These are phyloP conservation scores for Alca torda DNA, from an alignment of 2,797 vertebrate genomes.

Conservation along the genomic window DNA sequence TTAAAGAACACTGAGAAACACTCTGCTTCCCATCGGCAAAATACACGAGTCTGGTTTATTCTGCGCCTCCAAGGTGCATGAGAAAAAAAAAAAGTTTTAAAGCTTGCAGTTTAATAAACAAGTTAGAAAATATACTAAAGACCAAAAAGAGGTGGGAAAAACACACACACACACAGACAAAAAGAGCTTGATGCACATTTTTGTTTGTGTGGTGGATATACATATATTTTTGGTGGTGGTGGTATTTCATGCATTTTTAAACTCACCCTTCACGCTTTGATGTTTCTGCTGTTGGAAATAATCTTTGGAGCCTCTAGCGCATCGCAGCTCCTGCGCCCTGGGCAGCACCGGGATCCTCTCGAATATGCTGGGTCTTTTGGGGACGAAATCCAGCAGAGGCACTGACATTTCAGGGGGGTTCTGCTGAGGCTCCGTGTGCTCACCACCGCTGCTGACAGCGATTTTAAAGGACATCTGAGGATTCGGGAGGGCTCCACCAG, in stretches of 20 bases:
- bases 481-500: neutral
- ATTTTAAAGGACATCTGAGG: conserved; percentile 76
- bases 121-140: neutral
- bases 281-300: conserved; percentile 64
- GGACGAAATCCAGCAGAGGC: conserved; percentile 59
- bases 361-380: conserved; percentile 62
- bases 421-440: conserved; percentile 36
- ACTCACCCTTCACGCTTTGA: conserved; percentile 65
- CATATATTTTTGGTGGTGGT: neutral
- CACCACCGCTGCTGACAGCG: conserved; percentile 49
- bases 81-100: neutral
- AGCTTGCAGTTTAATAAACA: neutral
- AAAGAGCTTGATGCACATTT: neutral
- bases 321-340: conserved; percentile 57
- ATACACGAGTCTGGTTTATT: neutral
- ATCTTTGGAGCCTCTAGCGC: conserved; percentile 50
- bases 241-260: neutral
- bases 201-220: neutral
- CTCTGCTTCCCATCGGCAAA: neutral
- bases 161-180: neutral
- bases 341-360: conserved; percentile 64
- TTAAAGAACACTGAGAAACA: neutral
- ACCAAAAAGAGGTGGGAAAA: neutral
- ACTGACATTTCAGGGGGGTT: conserved; percentile 56
- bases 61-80: neutral